phyloP scores from a whole-genome alignment of 1,140 invertebrate genomes.

The Diachasmimorpha longicaudata region DNA sequence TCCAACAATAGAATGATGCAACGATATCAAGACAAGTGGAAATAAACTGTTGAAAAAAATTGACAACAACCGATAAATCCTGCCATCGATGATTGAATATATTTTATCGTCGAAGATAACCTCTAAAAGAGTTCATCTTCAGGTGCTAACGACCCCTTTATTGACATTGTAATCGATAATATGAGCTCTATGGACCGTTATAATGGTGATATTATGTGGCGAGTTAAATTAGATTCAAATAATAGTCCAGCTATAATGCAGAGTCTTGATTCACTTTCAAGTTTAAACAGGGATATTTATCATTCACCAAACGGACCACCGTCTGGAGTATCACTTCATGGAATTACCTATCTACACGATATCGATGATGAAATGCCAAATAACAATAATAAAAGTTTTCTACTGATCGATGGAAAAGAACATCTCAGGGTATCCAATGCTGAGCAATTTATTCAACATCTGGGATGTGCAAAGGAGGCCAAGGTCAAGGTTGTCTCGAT shows the following conservation, averaged over 20 bases:
- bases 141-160: too few relatives aligned
- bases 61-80: not conserved
- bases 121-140: not conserved
- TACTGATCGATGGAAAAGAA: conserved; percentile 67
- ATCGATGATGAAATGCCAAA: conserved; percentile 15
- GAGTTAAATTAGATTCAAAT: conserved; percentile 25
- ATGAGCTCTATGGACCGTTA: not conserved
- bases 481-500: conserved; percentile 86
- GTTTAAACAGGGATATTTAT: conserved; percentile 36
- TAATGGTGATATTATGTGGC: not conserved
- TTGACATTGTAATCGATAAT: too few relatives aligned
- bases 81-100: not conserved
- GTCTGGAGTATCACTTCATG: conserved; percentile 26
- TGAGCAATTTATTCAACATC: conserved; percentile 63
- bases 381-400: conserved; percentile 54
- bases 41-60: too few relatives aligned
- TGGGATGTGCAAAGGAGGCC: conserved; percentile 58
- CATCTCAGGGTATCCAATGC: conserved; percentile 61
- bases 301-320: conserved; percentile 7
- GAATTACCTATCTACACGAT: conserved; percentile 15
- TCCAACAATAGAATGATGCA: not conserved
- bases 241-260: conserved; percentile 46
- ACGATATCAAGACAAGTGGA: not conserved
- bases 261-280: conserved; percentile 45
- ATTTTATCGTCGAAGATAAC: not conserved